Conservation (phyloP, 2,888 invertebrate species). For the Clivina fossor region DNA sequence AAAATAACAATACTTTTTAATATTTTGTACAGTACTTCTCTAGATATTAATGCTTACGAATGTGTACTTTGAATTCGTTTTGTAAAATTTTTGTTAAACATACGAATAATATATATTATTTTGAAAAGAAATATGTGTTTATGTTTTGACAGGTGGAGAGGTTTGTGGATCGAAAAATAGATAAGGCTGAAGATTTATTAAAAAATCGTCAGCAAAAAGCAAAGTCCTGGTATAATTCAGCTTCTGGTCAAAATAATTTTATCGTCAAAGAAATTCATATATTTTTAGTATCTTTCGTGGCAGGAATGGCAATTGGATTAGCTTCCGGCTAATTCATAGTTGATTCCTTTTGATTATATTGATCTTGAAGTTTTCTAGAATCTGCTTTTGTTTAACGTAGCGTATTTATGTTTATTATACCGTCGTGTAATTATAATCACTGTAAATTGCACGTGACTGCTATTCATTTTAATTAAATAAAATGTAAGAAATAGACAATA, state of each 20-base stretch:
- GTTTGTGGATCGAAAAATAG: conserved; percentile 78
- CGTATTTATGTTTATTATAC: conserved; percentile 15
- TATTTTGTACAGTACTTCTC: no score
- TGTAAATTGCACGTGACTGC: no score
- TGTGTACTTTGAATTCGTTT: conserved; percentile 4
- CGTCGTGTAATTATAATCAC: conserved; percentile 7
- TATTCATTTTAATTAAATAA: no score
- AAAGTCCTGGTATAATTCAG: conserved; percentile 73
- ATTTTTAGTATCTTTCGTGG: conserved; percentile 78
- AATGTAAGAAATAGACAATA: no score
- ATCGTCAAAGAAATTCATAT: conserved; percentile 76
- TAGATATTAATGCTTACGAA: no score
- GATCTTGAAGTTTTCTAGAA: no score
- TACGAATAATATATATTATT: conserved; percentile 20
- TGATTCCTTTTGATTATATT: conserved; percentile 12
- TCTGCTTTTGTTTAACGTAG: conserved; percentile 19
- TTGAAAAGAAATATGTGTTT: conserved; percentile 32
- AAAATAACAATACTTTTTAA: no score
- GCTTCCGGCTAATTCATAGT: conserved; percentile 39
- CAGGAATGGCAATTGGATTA: conserved; percentile 75
- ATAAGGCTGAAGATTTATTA: conserved; percentile 74
- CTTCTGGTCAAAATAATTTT: conserved; percentile 66
- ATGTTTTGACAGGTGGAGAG: conserved; percentile 68
- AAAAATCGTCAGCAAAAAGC: conserved; percentile 71
- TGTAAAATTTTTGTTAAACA: conserved; percentile 11